phyloP scores from a whole-genome alignment of 2,113 vertebrate species.

The Greenwoodochromis staneri region DNA sequence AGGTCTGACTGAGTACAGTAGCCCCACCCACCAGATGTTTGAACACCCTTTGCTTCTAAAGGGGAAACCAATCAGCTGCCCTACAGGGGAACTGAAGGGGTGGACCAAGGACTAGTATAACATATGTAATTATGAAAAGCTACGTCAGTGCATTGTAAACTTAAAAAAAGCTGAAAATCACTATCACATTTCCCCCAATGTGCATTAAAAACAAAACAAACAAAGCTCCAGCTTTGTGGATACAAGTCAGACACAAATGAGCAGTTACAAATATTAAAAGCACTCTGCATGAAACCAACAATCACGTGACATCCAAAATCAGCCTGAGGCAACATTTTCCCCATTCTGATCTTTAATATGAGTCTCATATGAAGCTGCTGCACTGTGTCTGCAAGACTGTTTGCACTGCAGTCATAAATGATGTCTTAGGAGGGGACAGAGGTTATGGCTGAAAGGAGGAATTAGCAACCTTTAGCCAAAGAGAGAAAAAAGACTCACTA shows the following conservation, averaged over 20 bases:
- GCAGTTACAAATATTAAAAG: not conserved
- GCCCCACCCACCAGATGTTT: not conserved
- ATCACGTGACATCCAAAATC: not conserved
- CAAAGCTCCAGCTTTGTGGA: not conserved
- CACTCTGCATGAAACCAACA: not conserved
- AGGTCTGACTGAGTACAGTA: not conserved
- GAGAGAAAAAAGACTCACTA: not conserved
- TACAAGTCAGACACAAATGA: not conserved
- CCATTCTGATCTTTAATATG: not conserved
- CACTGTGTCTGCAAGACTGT: not conserved
- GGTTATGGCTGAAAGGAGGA: not conserved
- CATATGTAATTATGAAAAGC: not conserved
- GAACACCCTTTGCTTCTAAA: not conserved
- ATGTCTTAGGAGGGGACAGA: not conserved
- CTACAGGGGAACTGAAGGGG: not conserved
- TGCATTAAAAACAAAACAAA: not conserved
- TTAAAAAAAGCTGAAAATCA: not conserved
- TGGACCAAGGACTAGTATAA: not conserved
- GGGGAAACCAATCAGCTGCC: not conserved
- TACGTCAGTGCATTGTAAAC: not conserved
- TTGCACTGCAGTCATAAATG: not conserved
- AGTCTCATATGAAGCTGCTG: not conserved
- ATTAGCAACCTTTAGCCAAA: not conserved
- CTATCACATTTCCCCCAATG: not conserved
- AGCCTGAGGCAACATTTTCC: not conserved